Evolutionary conservation across 2,113 vertebrate species (phyloP).

Genomic region (Leiothrix lutea): DNA sequence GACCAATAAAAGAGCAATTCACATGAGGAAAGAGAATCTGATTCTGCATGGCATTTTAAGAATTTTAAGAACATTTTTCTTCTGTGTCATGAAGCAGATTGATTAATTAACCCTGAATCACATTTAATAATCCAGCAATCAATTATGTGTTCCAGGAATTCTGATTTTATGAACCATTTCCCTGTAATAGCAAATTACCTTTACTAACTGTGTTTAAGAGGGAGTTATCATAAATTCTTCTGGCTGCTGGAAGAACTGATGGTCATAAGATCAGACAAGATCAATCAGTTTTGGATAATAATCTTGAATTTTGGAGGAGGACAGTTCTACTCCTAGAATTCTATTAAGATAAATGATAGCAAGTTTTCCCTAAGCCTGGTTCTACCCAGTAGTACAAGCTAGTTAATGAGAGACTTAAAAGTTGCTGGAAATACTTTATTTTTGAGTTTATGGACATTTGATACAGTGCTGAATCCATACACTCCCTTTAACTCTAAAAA

Average conservation of each 20-base stretch:
- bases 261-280: background rate
- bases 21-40: background rate
- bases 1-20: background rate
- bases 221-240: background rate
- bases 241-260: background rate
- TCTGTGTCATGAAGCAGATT: background rate
- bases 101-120: background rate
- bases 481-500: conserved; percentile 42
- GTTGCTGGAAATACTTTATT: conserved; percentile 24
- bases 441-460: conserved; percentile 42
- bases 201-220: background rate
- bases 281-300: background rate
- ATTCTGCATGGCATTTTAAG: background rate
- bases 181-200: background rate
- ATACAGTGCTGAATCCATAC: conserved; percentile 44
- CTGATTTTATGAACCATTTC: background rate
- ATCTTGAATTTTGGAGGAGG: background rate
- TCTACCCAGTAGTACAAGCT: background rate
- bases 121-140: background rate
- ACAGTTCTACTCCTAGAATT: background rate
- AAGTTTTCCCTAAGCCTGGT: background rate
- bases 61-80: background rate
- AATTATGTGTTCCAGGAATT: background rate
- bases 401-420: background rate
- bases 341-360: background rate